phyloP scores from a whole-genome alignment of 2,113 vertebrate species.

The Sakesphorus luctuosus region DNA sequence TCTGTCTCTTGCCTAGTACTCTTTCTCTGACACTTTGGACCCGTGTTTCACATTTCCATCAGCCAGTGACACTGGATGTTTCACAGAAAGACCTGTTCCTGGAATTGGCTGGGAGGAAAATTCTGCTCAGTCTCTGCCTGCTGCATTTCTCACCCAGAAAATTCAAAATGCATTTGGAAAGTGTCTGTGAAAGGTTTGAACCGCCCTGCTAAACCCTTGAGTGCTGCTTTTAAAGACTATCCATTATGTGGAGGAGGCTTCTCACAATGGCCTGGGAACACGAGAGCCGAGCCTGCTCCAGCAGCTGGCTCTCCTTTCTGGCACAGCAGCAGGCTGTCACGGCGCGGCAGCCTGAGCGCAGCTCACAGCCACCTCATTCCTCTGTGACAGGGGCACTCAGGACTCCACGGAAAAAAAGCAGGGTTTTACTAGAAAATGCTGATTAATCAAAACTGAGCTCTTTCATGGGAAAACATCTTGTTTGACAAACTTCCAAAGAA shows the following conservation, averaged over 20 bases:
- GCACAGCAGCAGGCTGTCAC: slow-evolving; percentile 37
- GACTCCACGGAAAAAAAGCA: rapidly evolving
- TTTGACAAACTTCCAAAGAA: background rate
- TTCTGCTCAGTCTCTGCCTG: background rate
- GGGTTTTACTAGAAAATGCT: background rate
- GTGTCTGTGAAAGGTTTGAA: slow-evolving; percentile 56
- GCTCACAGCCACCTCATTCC: slow-evolving; percentile 47
- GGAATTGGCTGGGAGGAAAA: background rate
- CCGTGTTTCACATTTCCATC: background rate
- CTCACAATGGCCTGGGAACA: slow-evolving; percentile 44
- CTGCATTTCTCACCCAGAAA: slow-evolving; percentile 50
- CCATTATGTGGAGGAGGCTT: slow-evolving; percentile 42
- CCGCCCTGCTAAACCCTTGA: background rate
- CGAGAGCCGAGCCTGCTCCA: background rate
- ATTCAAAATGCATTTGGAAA: slow-evolving; percentile 40
- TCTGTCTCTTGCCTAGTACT: background rate
- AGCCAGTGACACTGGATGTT: background rate
- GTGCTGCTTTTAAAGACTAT: slow-evolving; percentile 42
- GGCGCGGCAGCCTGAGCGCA: rapidly evolving
- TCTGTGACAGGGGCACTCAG: background rate
- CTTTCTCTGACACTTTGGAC: background rate
- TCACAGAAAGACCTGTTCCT: background rate
- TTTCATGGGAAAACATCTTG: background rate
- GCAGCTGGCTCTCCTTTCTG: slow-evolving; percentile 66
- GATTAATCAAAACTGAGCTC: background rate